A percentile compares a stretch with the other conserved stretches of the same genome.
phyloP scores from a whole-genome alignment of 2,797 vertebrate genomes.

The Fistularia commersonii region DNA sequence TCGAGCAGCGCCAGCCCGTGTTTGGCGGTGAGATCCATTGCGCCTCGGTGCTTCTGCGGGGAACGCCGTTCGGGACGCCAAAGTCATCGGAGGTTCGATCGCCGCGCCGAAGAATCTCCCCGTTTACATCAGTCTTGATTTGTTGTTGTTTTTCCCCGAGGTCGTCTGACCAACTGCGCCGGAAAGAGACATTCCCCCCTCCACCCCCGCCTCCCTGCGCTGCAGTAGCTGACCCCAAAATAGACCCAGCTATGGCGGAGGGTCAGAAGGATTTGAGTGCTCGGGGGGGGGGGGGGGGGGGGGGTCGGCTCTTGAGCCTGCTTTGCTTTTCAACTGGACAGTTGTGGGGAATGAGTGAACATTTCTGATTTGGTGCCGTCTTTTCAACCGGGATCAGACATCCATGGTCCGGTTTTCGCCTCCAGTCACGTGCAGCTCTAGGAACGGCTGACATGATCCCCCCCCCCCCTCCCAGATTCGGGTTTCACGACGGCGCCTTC shows the following conservation, averaged over 20 bases:
- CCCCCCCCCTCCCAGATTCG: conserved; percentile 49
- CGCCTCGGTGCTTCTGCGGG: too few relatives aligned
- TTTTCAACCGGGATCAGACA: neutral
- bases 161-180: conserved; percentile 27
- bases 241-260: conserved; percentile 69
- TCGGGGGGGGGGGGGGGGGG: neutral
- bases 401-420: conserved; percentile 6
- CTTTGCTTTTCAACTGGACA: too few relatives aligned
- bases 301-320: conserved; percentile 1
- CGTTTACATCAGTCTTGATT: conserved; percentile 2
- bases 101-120: too few relatives aligned
- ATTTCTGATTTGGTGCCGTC: conserved; percentile 1
- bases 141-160: neutral
- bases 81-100: conserved; percentile 28
- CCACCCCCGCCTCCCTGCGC: conserved; percentile 37
- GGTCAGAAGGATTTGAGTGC: conserved; percentile 41
- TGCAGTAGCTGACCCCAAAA: conserved; percentile 72
- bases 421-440: conserved; percentile 27
- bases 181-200: conserved; percentile 61
- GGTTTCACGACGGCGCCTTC: conserved; percentile 63
- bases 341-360: too few relatives aligned
- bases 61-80: too few relatives aligned
- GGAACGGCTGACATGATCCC: conserved; percentile 41
- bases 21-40: conserved; percentile 74
- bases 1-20: conserved; percentile 84